Evolutionary conservation across 2,113 vertebrate genomes (phyloP).

Genomic region (Euleptes europaea): DNA sequence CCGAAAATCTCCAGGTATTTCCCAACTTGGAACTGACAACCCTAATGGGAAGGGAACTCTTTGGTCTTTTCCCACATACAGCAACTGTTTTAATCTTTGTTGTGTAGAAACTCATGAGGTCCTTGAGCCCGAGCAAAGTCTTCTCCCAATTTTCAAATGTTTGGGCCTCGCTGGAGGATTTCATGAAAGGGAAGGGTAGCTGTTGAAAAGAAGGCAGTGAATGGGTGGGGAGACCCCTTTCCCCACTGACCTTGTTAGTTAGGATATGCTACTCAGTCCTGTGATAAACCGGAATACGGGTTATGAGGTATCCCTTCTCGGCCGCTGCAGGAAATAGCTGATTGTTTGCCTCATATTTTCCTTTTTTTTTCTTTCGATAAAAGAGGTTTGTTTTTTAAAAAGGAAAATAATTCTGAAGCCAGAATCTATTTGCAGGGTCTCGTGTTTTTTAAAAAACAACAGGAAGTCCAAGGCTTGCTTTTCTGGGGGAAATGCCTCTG

Average conservation of each 20-base stretch:
- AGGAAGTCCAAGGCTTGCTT: slow-evolving; percentile 64
- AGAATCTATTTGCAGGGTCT: slow-evolving; percentile 69
- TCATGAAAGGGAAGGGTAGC: background rate
- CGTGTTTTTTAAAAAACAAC: slow-evolving; percentile 60
- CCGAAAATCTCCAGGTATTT: too few species aligned
- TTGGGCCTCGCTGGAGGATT: background rate
- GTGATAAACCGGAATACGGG: slow-evolving; percentile 15
- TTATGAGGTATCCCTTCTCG: slow-evolving; percentile 61
- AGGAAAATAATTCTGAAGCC: slow-evolving; percentile 51
- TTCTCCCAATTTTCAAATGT: background rate
- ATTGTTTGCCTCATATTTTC: slow-evolving; percentile 59
- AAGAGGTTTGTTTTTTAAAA: background rate
- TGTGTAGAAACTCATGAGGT: background rate
- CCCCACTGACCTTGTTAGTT: slow-evolving; percentile 2
- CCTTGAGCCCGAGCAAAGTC: background rate
- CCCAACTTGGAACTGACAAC: too few species aligned
- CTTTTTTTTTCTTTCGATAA: background rate
- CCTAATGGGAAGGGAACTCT: too few species aligned
- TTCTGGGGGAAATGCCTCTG: slow-evolving; percentile 41
- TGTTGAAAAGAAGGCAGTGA: background rate
- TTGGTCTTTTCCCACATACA: too few species aligned
- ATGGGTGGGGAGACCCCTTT: fast-evolving
- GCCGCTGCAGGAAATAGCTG: slow-evolving; percentile 68
- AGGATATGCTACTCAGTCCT: slow-evolving; percentile 43
- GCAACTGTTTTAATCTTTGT: too few species aligned